A percentile compares a stretch with the other conserved stretches of the same genome.
phyloP scores from a whole-genome alignment of 2,888 invertebrate species.

The Pristionchus maxplancki region DNA sequence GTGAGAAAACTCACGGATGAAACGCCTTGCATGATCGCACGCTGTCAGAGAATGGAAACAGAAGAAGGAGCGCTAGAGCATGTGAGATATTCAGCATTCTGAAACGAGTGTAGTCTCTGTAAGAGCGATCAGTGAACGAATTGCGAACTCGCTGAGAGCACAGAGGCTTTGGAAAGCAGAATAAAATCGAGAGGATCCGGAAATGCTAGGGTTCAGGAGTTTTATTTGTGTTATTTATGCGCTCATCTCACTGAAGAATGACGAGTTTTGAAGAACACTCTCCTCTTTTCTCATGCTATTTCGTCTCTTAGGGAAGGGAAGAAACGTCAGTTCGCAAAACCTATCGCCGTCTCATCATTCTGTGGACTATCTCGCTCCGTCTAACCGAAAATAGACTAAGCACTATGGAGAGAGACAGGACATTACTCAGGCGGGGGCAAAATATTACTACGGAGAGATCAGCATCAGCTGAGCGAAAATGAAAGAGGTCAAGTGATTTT shows the following conservation, averaged over 20 bases:
- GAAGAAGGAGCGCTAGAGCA: neutral
- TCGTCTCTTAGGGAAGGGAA: no score
- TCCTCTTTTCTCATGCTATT: neutral
- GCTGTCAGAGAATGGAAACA: neutral
- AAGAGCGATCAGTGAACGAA: no score
- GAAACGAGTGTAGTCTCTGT: neutral
- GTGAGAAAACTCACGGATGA: neutral
- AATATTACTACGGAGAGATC: neutral
- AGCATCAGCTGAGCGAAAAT: neutral
- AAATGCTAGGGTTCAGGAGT: neutral
- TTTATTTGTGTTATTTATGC: neutral
- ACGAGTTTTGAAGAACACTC: neutral
- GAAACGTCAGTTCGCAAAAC: no score
- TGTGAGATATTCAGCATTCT: neutral
- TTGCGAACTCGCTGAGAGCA: no score
- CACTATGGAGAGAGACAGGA: no score
- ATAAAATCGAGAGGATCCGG: no score
- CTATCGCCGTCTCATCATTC: no score
- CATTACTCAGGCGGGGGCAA: neutral
- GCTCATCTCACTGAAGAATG: neutral
- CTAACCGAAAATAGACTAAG: neutral
- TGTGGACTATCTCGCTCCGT: no score
- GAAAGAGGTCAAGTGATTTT: neutral
- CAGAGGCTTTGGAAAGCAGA: neutral
- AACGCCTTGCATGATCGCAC: neutral